A percentile compares a stretch with the other conserved stretches of the same genome.
Conservation (phyloP, 2,888 invertebrate species). For the Onthophagus sagittarius region DNA sequence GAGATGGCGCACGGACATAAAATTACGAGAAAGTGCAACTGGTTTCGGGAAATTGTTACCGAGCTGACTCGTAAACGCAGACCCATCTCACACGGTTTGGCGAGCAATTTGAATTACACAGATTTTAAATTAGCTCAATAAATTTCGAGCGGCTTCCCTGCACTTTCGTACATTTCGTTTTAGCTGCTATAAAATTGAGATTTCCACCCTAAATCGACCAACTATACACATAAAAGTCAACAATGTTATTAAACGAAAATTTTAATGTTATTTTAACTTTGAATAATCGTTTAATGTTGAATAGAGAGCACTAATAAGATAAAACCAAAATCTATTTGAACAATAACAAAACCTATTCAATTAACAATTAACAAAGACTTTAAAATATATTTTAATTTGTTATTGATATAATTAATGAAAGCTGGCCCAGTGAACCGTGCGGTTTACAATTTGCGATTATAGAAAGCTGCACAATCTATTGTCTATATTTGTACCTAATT, state of each 20-base stretch:
- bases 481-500: neutral
- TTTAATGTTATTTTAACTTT: neutral
- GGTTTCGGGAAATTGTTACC: neutral
- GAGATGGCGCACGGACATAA: neutral
- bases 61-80: neutral
- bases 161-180: slow-evolving; percentile 17
- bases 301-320: neutral
- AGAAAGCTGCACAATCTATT: neutral
- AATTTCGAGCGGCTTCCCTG: slow-evolving; percentile 25
- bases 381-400: neutral
- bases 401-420: neutral
- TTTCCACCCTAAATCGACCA: slow-evolving; percentile 18
- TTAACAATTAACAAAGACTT: neutral
- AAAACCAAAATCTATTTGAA: neutral
- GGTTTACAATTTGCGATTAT: neutral
- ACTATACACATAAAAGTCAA: neutral
- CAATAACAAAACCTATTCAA: neutral
- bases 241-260: neutral
- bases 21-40: neutral
- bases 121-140: slow-evolving; percentile 25
- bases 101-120: slow-evolving; percentile 24
- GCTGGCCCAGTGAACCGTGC: neutral
- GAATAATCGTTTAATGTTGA: no score
- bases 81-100: slow-evolving; percentile 6
- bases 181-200: slow-evolving; percentile 22